phyloP scores from a whole-genome alignment of 2,888 invertebrate genomes.

The Pseudoips prasinana region DNA sequence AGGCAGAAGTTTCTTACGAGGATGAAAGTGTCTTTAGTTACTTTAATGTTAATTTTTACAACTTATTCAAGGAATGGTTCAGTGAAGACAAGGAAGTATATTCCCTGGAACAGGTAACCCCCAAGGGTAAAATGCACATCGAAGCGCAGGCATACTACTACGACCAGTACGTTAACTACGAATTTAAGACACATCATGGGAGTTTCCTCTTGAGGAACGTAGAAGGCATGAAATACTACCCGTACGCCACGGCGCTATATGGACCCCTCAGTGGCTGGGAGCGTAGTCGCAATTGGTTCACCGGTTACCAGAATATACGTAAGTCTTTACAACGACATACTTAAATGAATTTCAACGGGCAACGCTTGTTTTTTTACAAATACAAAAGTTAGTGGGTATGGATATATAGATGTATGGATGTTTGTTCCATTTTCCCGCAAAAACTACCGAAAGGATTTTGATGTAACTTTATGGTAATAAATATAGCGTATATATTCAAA shows the following conservation, averaged over 20 bases:
- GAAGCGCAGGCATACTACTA: conserved; percentile 64
- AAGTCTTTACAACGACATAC: too few relatives aligned
- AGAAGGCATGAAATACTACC: conserved; percentile 3
- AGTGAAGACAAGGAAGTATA: conserved; percentile 4
- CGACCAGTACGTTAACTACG: conserved; percentile 66
- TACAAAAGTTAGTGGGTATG: too few relatives aligned
- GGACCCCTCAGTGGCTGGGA: conserved; percentile 51
- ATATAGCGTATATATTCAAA: too few relatives aligned
- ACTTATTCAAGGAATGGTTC: background rate
- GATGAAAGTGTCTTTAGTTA: too few relatives aligned
- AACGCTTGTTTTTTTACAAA: too few relatives aligned
- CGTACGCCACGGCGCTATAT: conserved; percentile 44
- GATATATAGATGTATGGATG: too few relatives aligned
- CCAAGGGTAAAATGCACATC: conserved; percentile 72
- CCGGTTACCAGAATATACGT: conserved; percentile 75
- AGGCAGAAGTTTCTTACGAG: conserved; percentile 70
- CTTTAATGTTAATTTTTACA: too few relatives aligned
- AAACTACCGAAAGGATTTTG: too few relatives aligned
- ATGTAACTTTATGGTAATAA: too few relatives aligned
- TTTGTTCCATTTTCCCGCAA: too few relatives aligned
- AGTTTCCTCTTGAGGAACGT: conserved; percentile 60
- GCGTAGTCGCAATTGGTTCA: conserved; percentile 47
- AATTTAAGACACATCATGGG: conserved; percentile 65
- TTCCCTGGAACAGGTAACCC: too few relatives aligned
- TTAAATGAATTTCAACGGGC: too few relatives aligned